Conservation (phyloP, 2,797 vertebrate genomes). For the Catamblyrhynchus diadema region DNA sequence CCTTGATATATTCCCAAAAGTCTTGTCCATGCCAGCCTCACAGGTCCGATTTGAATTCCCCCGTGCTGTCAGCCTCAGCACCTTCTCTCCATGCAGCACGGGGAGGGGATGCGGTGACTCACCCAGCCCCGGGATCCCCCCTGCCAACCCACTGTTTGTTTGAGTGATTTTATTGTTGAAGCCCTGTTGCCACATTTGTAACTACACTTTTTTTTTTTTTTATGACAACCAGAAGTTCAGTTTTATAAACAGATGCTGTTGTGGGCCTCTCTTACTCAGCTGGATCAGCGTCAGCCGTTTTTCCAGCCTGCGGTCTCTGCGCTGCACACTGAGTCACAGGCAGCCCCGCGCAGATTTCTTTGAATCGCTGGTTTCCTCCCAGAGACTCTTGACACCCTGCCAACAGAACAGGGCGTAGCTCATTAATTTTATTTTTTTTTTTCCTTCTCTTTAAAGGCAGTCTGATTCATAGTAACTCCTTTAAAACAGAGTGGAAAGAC, state of each 20-base stretch:
- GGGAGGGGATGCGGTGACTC: constrained; percentile 4
- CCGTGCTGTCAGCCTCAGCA: rapidly evolving
- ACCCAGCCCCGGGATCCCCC: background rate
- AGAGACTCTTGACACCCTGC: constrained; percentile 70
- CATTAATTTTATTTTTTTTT: constrained; percentile 44
- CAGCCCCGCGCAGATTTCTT: constrained; percentile 64
- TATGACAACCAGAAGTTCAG: constrained; percentile 63
- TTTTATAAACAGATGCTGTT: constrained; percentile 73
- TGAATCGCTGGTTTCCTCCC: constrained; percentile 75
- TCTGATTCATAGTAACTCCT: constrained; percentile 84
- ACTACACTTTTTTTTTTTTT: constrained; percentile 8
- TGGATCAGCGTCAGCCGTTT: constrained; percentile 71
- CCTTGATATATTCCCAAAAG: background rate
- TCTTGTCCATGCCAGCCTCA: background rate
- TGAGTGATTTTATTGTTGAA: constrained; percentile 19
- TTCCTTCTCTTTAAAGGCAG: constrained; percentile 65
- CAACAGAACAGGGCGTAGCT: constrained; percentile 76
- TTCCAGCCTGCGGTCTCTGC: constrained; percentile 72
- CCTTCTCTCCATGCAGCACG: background rate
- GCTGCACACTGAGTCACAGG: constrained; percentile 69
- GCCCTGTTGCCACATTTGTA: constrained; percentile 54
- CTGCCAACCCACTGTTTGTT: constrained; percentile 44
- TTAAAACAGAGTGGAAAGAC: constrained; percentile 74
- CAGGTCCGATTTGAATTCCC: background rate
- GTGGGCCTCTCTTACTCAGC: constrained; percentile 73